Evolutionary conservation across 1,140 invertebrate genomes (phyloP), one percentile per base, ranked within the genome.

Genomic region (Rhysida immarginata): DNA sequence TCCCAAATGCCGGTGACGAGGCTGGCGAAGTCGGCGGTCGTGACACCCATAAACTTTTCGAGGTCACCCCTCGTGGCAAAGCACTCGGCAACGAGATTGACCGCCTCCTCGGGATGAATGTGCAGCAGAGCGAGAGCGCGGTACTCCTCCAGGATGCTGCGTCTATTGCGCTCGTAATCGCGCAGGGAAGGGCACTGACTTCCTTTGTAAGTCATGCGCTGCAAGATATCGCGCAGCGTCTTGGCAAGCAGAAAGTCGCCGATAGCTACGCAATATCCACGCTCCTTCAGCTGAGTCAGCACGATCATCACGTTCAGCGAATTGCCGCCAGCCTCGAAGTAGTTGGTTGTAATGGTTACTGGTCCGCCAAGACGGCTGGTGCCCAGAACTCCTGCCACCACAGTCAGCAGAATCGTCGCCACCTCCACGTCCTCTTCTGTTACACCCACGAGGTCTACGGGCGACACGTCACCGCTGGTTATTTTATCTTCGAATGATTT

Each of bases 11-110:
- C 69, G 13, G 77, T 73, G 55, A 89, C 72, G 1, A 86, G 68
- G 18, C 77, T 74, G 20, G 68, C 70, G 67, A 87, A 89, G 66
- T 87, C 84, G 1, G 69, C 64, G 3, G 71, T 25, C 71, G 68
- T 18, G 84, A 78, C 26, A 79, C 76, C 14, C 78, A 78, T 54
- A 78, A 79, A 86, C 65, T 80, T 77, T 65, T 89, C 86, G 59
- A 91, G 65, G 64, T 90, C 85, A 0, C 84, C 85, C 70, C 88
- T 89, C 59, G 78, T 76, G 65, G 84, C 85, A 66, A 90, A 90
- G 68, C 86, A 87, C 8, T 79, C 78, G 1, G 81, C 80, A 44
- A 89, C 82, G 66, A 89, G 87, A 26, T 58, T 13, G 16, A 53
- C n/a, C 3, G 44, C 46, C n/a, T n/a, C n/a, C n/a, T n/a, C n/a